Evolutionary conservation across 2,797 vertebrate genomes (phyloP).

Genomic region (Natrix natrix): DNA sequence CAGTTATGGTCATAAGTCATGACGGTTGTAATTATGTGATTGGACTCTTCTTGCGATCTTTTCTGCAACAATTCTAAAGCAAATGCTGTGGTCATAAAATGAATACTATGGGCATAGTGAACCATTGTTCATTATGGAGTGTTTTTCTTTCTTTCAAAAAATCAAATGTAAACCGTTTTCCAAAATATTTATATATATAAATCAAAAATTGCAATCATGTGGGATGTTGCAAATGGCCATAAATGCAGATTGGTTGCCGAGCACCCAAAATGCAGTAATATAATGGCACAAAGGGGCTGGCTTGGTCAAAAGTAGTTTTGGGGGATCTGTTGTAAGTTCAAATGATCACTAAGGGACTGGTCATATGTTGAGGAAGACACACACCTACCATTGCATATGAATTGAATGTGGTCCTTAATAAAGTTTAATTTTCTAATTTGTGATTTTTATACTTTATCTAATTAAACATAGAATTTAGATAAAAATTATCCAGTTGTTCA

Average conservation of each 20-base stretch:
- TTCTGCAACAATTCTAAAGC: background rate
- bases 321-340: background rate
- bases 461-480: background rate
- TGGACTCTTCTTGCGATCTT: background rate
- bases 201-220: background rate
- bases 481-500: background rate
- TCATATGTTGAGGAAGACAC: background rate
- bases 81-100: background rate
- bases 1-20: too few species aligned
- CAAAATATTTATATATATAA: too few species aligned
- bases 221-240: background rate
- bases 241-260: background rate
- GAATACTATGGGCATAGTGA: background rate
- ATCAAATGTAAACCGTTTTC: background rate
- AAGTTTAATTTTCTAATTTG: background rate
- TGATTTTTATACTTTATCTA: background rate
- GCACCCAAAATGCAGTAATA: background rate
- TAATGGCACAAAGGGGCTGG: too few species aligned
- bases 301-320: too few species aligned
- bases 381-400: background rate
- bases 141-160: background rate
- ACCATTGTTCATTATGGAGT: background rate
- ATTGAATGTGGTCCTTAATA: background rate
- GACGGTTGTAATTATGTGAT: too few species aligned
- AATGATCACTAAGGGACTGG: background rate